These are phyloP conservation scores for Blastomussa wellsi DNA, from an alignment of 92 coral and sea anemone genomes.

Conservation along the genomic window DNA sequence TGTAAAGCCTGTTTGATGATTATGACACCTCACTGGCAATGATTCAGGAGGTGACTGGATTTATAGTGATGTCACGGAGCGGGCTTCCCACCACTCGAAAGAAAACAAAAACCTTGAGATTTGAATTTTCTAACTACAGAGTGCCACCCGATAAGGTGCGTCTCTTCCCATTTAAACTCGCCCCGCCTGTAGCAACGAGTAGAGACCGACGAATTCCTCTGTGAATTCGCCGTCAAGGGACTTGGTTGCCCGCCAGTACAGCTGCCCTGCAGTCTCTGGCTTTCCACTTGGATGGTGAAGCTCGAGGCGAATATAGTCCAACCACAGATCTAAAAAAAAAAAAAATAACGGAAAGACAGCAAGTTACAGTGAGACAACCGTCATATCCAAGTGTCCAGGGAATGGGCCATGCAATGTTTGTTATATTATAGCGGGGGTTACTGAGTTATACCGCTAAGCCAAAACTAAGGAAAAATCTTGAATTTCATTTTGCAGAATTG, in stretches of 20 bases:
- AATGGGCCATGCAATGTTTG: too few relatives aligned
- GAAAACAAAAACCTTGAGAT: neutral
- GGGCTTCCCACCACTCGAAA: neutral
- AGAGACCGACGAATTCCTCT: constrained; percentile 77
- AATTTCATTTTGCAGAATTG: too few relatives aligned
- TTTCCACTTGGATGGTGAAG: constrained; percentile 59
- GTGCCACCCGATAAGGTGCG: neutral
- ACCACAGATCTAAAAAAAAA: constrained; percentile 72
- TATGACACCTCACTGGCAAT: neutral
- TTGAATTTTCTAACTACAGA: neutral
- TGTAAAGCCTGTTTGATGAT: neutral
- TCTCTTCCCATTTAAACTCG: neutral
- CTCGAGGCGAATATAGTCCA: constrained; percentile 86
- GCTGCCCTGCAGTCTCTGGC: constrained; percentile 64
- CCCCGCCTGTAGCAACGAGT: constrained; percentile 82
- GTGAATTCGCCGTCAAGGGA: constrained; percentile 62
- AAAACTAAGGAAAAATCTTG: too few relatives aligned
- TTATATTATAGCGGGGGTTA: too few relatives aligned
- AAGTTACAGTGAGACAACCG: neutral
- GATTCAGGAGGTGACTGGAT: neutral
- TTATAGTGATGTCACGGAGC: too few relatives aligned
- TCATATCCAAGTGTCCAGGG: too few relatives aligned
- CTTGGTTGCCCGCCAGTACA: constrained; percentile 97
- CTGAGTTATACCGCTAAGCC: too few relatives aligned
- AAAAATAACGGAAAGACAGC: neutral